Conservation (phyloP, 2,113 vertebrate genomes). For the Bos indicus region DNA sequence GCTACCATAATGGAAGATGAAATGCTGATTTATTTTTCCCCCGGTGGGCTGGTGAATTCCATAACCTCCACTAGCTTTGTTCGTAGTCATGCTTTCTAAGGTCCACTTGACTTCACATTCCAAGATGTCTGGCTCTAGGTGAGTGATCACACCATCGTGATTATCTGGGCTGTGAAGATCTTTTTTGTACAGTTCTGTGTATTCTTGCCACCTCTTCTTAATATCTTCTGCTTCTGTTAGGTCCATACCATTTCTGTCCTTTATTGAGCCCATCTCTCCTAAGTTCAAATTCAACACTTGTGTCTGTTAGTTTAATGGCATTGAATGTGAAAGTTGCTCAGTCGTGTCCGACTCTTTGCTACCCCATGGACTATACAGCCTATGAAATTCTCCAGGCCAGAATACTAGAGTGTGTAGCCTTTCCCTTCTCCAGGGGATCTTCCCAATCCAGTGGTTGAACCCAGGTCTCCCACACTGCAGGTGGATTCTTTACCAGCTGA, state of each 20-base stretch:
- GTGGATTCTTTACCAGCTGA: neutral
- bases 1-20: constrained; percentile 60
- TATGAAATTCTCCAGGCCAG: neutral
- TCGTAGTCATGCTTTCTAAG: too few relatives aligned
- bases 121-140: too few relatives aligned
- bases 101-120: too few relatives aligned
- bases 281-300: constrained; percentile 2
- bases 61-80: too few relatives aligned
- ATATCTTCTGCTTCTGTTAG: too few relatives aligned
- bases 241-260: too few relatives aligned
- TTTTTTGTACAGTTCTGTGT: too few relatives aligned
- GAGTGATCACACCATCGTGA: too few relatives aligned
- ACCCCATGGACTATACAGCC: neutral
- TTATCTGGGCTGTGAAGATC: too few relatives aligned
- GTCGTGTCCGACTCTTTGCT: neutral
- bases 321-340: neutral
- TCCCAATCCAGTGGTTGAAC: neutral
- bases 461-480: neutral
- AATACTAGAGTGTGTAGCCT: neutral
- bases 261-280: neutral
- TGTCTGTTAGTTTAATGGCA: constrained; percentile 4
- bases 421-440: neutral
- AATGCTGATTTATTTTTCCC: neutral
- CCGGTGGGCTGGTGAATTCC: too few relatives aligned
- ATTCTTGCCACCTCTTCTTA: too few relatives aligned